phyloP scores from a whole-genome alignment of 2,797 vertebrate genomes.

The Danio tinwini region DNA sequence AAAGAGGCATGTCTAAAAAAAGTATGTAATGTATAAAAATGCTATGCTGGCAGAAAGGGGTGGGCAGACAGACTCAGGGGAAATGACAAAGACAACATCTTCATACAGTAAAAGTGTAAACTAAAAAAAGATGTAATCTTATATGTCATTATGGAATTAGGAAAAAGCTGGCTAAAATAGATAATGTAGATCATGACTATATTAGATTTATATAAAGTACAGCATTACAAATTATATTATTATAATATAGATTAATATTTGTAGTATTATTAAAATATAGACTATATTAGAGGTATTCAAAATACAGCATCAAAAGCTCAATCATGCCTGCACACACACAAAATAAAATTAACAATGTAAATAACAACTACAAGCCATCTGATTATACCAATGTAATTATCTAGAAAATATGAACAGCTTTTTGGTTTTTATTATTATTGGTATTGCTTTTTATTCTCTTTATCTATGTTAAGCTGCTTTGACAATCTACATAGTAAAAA shows the following conservation, averaged over 20 bases:
- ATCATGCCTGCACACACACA: neutral
- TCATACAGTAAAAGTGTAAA: neutral
- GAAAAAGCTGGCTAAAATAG: neutral
- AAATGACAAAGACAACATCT: conserved; percentile 15
- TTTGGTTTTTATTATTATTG: too few relatives aligned
- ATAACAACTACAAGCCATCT: neutral
- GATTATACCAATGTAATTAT: neutral
- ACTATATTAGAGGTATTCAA: neutral
- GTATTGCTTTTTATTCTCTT: neutral
- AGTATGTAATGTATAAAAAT: conserved; percentile 25
- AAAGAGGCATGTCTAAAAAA: conserved; percentile 17
- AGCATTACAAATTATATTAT: too few relatives aligned
- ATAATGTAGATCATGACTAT: neutral
- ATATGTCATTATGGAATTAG: neutral
- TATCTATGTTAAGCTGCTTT: too few relatives aligned
- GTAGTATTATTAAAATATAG: too few relatives aligned
- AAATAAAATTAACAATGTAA: neutral
- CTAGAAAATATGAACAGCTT: neutral
- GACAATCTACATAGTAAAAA: too few relatives aligned
- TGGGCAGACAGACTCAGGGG: conserved; percentile 3
- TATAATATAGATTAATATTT: too few relatives aligned
- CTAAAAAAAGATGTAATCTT: neutral
- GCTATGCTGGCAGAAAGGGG: neutral
- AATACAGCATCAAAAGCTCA: neutral
- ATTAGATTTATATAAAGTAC: neutral